Evolutionary conservation across 2,113 vertebrate genomes (phyloP), one percentile per base, ranked within the genome.

Genomic region (Sisor rabdophorus): DNA sequence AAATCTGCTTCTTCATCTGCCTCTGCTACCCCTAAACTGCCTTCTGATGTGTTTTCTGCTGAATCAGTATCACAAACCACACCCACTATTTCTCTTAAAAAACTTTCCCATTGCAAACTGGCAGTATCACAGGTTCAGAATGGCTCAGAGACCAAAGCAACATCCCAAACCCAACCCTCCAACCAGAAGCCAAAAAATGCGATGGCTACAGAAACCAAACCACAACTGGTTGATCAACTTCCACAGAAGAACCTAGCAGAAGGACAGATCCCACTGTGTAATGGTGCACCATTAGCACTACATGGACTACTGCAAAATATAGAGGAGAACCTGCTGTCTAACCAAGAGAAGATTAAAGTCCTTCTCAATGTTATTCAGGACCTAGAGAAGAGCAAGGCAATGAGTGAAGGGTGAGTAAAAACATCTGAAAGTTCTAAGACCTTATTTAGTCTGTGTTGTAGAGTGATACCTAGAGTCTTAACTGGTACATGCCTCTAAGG

Each of bases 321-420:
- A 78, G 97, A 98, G 83, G 95, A 98, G 85, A 96, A 94, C 75
- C 92, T 99, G 55, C 86, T 94, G 80, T 97, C 95, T 1, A 99
- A 99, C 82, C 95, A 98, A 85, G 95, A 98, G 92, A 98, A 98
- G 93, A 99, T 99, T 89, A 98, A 98, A 89, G 95, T 98, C 85
- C 95, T 99, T 80, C 86, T 99, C 88, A 99, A 98, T 81, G 96
- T 99, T 88, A 99, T 99, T 87, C 96, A 98, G 91, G 97, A 99
- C 88, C 88, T 99, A 92, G 97, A 99, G 91, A 98, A 93, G 89
- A 95, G 93, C 88, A 95, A 94, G 85, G 97, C 97, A 64, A 91
- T 97, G 87, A 97, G 93, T 30, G 96, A 99, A 93, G 97, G 97
- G 97, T 99, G 92, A 90, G 82, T 44, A 90, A 63, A 12, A 10